phyloP scores from a whole-genome alignment of 2,888 invertebrate genomes.

The Hemicrepidius hirtus region DNA sequence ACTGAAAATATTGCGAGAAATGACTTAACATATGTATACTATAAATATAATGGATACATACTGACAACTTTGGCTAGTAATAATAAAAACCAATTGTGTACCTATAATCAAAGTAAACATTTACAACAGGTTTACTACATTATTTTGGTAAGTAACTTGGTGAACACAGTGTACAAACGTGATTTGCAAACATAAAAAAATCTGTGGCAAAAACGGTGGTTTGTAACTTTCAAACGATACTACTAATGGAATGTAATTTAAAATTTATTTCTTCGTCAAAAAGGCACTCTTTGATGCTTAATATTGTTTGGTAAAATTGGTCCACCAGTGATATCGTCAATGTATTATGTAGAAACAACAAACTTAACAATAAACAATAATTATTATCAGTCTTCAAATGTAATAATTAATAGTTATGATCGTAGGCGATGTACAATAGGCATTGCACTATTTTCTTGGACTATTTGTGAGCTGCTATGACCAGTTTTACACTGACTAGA shows the following conservation, averaged over 20 bases:
- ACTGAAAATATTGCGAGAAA: slow-evolving; percentile 50
- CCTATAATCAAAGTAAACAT: slow-evolving; percentile 15
- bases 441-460: slow-evolving; percentile 63
- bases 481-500: slow-evolving; percentile 62
- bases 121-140: slow-evolving; percentile 15
- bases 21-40: slow-evolving; percentile 30
- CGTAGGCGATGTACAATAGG: slow-evolving; percentile 60
- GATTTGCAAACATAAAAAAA: slow-evolving; percentile 37
- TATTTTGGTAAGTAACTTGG: slow-evolving; percentile 23
- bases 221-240: slow-evolving; percentile 47
- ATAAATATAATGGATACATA: slow-evolving; percentile 26
- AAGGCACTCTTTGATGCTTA: slow-evolving; percentile 63
- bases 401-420: slow-evolving; percentile 56
- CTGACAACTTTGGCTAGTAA: slow-evolving; percentile 42
- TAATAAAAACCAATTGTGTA: slow-evolving; percentile 37
- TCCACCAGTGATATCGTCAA: slow-evolving; percentile 58
- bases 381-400: slow-evolving; percentile 59
- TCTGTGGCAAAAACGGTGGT: slow-evolving; percentile 26
- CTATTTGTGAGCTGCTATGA: slow-evolving; percentile 64
- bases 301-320: slow-evolving; percentile 60
- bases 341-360: slow-evolving; percentile 49
- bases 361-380: slow-evolving; percentile 59
- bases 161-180: slow-evolving; percentile 48
- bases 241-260: slow-evolving; percentile 61
- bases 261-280: slow-evolving; percentile 50